Conservation (phyloP, 2,797 vertebrate genomes). For the Ceryle rudis region DNA sequence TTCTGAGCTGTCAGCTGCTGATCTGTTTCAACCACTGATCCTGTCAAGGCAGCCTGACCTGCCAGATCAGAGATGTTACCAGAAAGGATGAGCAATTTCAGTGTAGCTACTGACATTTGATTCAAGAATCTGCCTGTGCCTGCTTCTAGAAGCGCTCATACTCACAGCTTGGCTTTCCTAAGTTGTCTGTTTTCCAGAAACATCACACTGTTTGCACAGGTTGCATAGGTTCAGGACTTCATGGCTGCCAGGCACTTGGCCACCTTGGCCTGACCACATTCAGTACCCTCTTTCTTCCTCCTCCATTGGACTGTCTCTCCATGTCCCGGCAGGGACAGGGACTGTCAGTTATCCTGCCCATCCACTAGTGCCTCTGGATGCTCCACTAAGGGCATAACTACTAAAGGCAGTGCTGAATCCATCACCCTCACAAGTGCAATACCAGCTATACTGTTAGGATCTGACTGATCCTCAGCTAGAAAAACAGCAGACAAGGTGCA, state of each 20-base stretch:
- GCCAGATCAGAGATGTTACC: neutral
- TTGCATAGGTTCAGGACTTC: neutral
- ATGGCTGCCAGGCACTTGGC: neutral
- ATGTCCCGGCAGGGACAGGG: neutral
- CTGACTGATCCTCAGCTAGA: neutral
- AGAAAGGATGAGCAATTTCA: neutral
- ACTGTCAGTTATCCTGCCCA: neutral
- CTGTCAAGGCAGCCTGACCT: neutral
- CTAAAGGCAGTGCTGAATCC: neutral
- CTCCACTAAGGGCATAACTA: neutral
- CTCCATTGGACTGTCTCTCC: neutral
- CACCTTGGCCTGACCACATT: neutral
- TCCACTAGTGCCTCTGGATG: neutral
- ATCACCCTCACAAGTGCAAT: neutral
- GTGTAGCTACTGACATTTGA: neutral
- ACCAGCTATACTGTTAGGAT: fast-evolving
- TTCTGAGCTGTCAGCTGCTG: neutral
- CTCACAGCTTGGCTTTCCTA: neutral
- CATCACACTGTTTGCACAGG: neutral
- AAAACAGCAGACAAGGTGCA: neutral
- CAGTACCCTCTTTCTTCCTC: neutral
- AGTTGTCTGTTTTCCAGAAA: neutral
- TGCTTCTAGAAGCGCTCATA: neutral
- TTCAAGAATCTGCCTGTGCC: neutral
- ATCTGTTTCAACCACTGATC: neutral